These are phyloP conservation scores for Nasonia longicornis DNA, from an alignment of 1,140 invertebrate genomes.

Conservation along the genomic window DNA sequence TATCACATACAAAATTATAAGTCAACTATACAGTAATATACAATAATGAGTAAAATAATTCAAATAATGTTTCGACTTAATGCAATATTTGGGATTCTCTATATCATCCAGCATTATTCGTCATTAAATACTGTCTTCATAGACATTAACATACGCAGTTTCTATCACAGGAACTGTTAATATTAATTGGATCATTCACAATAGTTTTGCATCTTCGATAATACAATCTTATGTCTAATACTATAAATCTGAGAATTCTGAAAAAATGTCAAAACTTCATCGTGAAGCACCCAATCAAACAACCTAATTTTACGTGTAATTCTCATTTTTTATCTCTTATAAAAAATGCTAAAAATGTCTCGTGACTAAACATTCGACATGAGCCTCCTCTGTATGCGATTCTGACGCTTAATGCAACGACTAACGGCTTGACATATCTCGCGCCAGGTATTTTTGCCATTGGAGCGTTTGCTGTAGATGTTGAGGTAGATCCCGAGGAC, in stretches of 20 bases:
- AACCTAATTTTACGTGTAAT: neutral
- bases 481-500: conserved; percentile 92
- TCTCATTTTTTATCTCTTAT: neutral
- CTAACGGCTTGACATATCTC: conserved; percentile 49
- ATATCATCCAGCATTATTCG: neutral
- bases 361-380: conserved; percentile 55
- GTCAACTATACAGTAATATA: neutral
- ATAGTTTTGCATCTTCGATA: neutral
- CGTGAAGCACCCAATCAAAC: neutral
- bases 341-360: no score
- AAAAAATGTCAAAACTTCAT: neutral
- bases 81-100: neutral
- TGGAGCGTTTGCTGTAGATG: conserved; percentile 81
- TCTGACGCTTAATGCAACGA: conserved; percentile 53
- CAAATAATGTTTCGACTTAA: neutral
- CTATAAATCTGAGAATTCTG: no score
- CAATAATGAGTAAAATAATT: neutral
- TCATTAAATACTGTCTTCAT: neutral
- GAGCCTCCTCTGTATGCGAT: conserved; percentile 56
- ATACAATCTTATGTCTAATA: no score
- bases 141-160: neutral
- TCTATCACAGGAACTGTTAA: conserved; percentile 19
- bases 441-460: conserved; percentile 39
- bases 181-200: neutral
- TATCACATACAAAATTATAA: neutral